These are phyloP conservation scores for Zophobas atratus DNA, from an alignment of 1,140 invertebrate genomes.

Conservation along the genomic window DNA sequence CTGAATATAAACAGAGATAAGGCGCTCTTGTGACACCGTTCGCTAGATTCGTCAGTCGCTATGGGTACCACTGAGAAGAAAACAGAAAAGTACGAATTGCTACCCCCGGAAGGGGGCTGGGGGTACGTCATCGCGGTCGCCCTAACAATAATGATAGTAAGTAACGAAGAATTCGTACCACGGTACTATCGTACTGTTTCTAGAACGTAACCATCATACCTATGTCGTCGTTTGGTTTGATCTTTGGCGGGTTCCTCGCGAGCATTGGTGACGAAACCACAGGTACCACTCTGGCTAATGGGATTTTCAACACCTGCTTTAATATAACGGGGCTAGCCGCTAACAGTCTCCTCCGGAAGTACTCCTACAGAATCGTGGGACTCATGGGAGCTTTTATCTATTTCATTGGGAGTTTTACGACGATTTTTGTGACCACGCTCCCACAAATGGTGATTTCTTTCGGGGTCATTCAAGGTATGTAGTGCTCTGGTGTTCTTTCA, in stretches of 20 bases:
- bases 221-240: slow-evolving; percentile 76
- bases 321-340: slow-evolving; percentile 74
- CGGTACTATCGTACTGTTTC: slow-evolving; percentile 60
- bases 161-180: slow-evolving; percentile 60
- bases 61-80: slow-evolving; percentile 1
- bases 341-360: slow-evolving; percentile 71
- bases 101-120: slow-evolving; percentile 76
- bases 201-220: slow-evolving; percentile 73
- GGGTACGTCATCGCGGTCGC: slow-evolving; percentile 76
- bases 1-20: slow-evolving; percentile 21
- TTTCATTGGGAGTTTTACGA: slow-evolving; percentile 70
- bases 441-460: slow-evolving; percentile 71
- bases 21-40: not conserved
- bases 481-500: not conserved
- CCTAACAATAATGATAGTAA: slow-evolving; percentile 74
- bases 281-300: slow-evolving; percentile 73
- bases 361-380: slow-evolving; percentile 71
- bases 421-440: slow-evolving; percentile 71
- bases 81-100: slow-evolving; percentile 52
- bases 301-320: slow-evolving; percentile 74
- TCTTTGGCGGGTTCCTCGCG: slow-evolving; percentile 77
- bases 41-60: too few species aligned
- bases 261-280: slow-evolving; percentile 74
- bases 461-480: slow-evolving; percentile 72
- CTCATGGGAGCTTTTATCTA: slow-evolving; percentile 72